Base-by-base conservation (phyloP, 2,797 vertebrate species). In the Chelidonichthys spinosus region DNA sequence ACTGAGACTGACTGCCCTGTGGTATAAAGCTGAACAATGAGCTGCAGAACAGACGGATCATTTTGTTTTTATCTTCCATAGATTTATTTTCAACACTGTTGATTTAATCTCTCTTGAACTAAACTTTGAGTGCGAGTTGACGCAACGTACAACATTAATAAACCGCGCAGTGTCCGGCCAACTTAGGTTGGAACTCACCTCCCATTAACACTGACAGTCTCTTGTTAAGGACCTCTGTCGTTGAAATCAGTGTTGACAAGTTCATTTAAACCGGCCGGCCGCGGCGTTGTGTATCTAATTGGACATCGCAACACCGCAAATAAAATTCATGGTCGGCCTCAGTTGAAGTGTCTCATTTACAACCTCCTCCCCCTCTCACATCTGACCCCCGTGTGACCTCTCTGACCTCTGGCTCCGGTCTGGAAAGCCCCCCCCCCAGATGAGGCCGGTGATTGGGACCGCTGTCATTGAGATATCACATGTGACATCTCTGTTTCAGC, bases 181-280 rank as follows among this genome's bases (percentile, higher is more conserved):
- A 44, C 14, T 47, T 7, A 2, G 36, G 71, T 67, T 33, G 11
- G 67, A 60, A 33, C 53, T 59, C 55, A 67, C 14, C 79, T 68
- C 74, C 59, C 70, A 32, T 81, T 74, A 84, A 64, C 74, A 25
- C 79, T 67, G 75, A 76, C 73, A 68, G 78, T 63, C 60, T 74
- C 59, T 87, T 87, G 91, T 94, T 89, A 65, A 89, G 82, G 87
- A 90, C 88, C 75, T 92, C 90, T 90, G 72, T 94, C 90, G 90
- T 85, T 89, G 84, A 95, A 96, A 97, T 91, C 79, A 94, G 91
- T 93, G 93, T 94, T 95, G 97, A 97, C 96, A 96, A 91, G 93
- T 96, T 95, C 93, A 96, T 98, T 97, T 96, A 93, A 94, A 92
- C 90, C 79, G 46, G 90, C 87, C 80, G 81, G 92, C 89, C 94